phyloP scores from a whole-genome alignment of 2,888 invertebrate species.

The Pedicia rivosa region DNA sequence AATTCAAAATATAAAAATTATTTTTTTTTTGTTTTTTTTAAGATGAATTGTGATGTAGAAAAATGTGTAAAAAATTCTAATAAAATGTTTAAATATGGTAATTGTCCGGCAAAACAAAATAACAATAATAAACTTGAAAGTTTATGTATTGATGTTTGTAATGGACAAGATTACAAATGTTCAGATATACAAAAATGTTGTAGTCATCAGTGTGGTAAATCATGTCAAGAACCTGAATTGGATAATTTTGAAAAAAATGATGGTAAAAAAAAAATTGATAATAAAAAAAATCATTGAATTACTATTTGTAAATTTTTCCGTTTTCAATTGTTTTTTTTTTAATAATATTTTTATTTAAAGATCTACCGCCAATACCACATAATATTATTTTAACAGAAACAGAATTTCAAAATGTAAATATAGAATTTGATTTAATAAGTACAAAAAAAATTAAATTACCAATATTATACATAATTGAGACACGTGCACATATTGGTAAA shows the following conservation, averaged over 20 bases:
- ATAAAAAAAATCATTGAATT: no score
- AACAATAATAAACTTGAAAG: slow-evolving; percentile 16
- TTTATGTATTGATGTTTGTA: slow-evolving; percentile 24
- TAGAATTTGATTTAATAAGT: slow-evolving; percentile 10
- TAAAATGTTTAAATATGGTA: slow-evolving; percentile 19
- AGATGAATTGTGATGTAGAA: slow-evolving; percentile 1
- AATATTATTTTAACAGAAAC: slow-evolving; percentile 35
- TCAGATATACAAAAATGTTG: slow-evolving; percentile 54
- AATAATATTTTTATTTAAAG: slow-evolving; percentile 21
- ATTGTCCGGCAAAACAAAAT: slow-evolving; percentile 20
- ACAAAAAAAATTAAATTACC: slow-evolving; percentile 9
- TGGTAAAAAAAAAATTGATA: slow-evolving; percentile 36
- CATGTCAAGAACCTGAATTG: slow-evolving; percentile 50
- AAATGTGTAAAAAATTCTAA: slow-evolving; percentile 3
- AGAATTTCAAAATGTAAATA: slow-evolving; percentile 8
- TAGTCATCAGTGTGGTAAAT: slow-evolving; percentile 46
- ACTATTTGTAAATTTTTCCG: neutral
- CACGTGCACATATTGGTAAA: slow-evolving; percentile 51
- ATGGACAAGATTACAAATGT: slow-evolving; percentile 43
- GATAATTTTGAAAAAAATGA: slow-evolving; percentile 38
- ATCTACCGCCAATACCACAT: slow-evolving; percentile 44
- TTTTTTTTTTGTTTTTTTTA: no score
- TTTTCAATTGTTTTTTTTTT: neutral
- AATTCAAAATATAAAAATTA: no score
- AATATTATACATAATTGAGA: slow-evolving; percentile 45